phyloP scores from a whole-genome alignment of 2,797 vertebrate genomes.

The Eremophila alpestris region DNA sequence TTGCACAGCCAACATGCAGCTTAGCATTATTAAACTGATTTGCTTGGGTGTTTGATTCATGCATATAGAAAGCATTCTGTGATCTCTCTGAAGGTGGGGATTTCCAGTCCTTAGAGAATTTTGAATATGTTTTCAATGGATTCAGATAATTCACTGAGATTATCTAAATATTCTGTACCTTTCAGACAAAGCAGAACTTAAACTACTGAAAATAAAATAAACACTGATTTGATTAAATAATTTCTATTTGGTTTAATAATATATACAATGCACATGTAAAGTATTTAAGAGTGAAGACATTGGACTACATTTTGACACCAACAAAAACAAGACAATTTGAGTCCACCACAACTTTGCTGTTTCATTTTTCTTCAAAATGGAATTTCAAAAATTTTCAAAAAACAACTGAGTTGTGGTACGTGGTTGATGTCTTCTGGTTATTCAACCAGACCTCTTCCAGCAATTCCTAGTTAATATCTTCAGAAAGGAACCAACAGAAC shows the following conservation, averaged over 20 bases:
- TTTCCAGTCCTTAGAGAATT: not conserved
- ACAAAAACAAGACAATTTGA: not conserved
- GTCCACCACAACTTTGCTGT: not conserved
- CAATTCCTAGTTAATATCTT: not conserved
- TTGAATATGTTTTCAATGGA: not conserved
- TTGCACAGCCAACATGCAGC: not conserved
- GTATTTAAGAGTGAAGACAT: not conserved
- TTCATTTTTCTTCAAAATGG: not conserved
- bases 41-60: not conserved
- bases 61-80: not conserved
- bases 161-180: not conserved
- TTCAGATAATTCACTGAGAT: not conserved
- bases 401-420: not conserved
- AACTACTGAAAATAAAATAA: not conserved
- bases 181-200: not conserved
- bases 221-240: not conserved
- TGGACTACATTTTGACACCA: not conserved
- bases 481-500: slow-evolving; percentile 3
- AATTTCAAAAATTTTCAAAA: not conserved
- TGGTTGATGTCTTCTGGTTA: not conserved
- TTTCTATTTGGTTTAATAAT: not conserved
- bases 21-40: slow-evolving; percentile 32
- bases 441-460: not conserved
- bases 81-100: not conserved
- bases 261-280: not conserved